Base-by-base conservation (phyloP, 2,113 vertebrate species). In the Burhinus bistriatus region DNA sequence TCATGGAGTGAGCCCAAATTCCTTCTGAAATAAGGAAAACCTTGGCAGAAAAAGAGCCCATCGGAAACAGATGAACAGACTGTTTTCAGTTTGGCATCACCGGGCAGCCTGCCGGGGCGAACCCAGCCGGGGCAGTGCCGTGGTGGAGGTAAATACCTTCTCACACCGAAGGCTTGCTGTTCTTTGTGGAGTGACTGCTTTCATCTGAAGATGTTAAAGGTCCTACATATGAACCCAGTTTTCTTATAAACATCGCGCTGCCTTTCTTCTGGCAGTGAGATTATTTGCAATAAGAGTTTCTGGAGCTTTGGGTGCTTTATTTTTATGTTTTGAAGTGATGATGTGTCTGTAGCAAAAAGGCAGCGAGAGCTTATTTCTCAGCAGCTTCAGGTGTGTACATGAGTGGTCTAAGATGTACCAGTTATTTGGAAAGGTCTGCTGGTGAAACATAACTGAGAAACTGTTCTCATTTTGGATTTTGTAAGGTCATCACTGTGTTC, bases 381-480 rank as follows among this genome's bases (percentile, higher is more conserved):
- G 92, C 77, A 93, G 92, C 65, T 95, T 61, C 80, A 45, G 92
- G 80, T 95, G 91, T 71, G 90, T 59, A 58, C 68, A 16, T 3
- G 52, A 69, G 64, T 4, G 65, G 80, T 49, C 77, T 71, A 25
- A 89, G 83, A 40, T 36, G 22, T 54, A 61, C 69, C 92, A 84
- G 80, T 92, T 95, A 87, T 92, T 95, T 93, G 69, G 89, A 94
- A 84, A 94, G 65, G 89, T 95, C 92, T 95, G 73, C 2, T 80
- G 78, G 73, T 66, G 83, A 73, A 94, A 95, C 32, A 8, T 2
- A 93, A 59, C 94, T 65, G 86, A 8, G 8, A 91, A 97, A 85
- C 49, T 42, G 36, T 70, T 89, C n/a, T 88, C 51, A 47, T 87
- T 94, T 87, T 62, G 52, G 62, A 40, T 81, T 87, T 82, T 76